Evolutionary conservation across 2,888 invertebrate genomes (phyloP), one percentile per base, ranked within the genome.

Genomic region (Fragum sueziense): DNA sequence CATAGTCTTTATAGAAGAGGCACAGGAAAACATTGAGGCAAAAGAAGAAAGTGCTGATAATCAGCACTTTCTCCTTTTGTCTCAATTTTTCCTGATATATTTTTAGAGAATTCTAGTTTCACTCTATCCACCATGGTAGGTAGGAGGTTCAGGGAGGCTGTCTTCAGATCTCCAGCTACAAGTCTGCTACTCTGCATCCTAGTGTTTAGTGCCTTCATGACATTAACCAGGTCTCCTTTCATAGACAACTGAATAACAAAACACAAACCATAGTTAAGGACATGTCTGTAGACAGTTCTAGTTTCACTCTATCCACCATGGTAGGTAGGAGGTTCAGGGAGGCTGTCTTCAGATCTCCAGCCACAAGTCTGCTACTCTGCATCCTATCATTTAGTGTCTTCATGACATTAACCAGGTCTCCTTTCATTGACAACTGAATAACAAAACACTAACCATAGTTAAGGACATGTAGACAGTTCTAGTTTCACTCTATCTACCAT

Each of bases 101-200:
- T 74, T 29, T 22, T 54, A 20, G 29, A 61, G 14, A 61, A 9
- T 61, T 61, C 61, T 11, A 29, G 11, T 51, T 86, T 83, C 31
- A 91, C 88, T 74, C 87, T 85, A 52, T 85, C 77, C 29, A 89
- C 89, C 51, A 92, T 82, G 33, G 90, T 89, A 27, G 87, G 88
- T 17, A 92, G 74, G 31, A 89, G 62, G 17, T 52, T 76, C 9
- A 62, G 74, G 2, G 87, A 76, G 2, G 88, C 86, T 57, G 75
- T 81, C 34, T 84, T 88, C 33, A 89, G 70, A 65, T 89, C 89
- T 37, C 88, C 88, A 22, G 87, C 67, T 33, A 75, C 75, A 9
- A 89, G 62, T 11, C 57, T 70, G 25, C 68, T 76, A 9, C 47
- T 71, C 2, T 67, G 68, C 57, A 87, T 85, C 41, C 76, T 52